Evolutionary conservation across 2,113 vertebrate genomes (phyloP).

Genomic region (Barnardius zonarius): DNA sequence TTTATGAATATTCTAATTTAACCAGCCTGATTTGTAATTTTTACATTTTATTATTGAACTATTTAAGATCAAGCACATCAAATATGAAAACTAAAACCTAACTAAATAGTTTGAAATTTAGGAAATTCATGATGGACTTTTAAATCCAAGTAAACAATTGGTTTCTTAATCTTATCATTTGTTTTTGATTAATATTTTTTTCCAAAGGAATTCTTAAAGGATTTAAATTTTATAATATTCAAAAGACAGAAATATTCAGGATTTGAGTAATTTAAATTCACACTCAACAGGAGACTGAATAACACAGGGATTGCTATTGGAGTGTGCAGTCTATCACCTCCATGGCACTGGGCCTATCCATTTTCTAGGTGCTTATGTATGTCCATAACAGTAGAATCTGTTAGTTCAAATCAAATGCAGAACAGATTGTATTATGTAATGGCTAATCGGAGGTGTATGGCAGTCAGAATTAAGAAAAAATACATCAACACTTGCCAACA

Average conservation of each 20-base stretch:
- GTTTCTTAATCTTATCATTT: conserved; percentile 59
- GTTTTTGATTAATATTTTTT: conserved; percentile 17
- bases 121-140: conserved; percentile 63
- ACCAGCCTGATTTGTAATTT: conserved; percentile 51
- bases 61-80: conserved; percentile 66
- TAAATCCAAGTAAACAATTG: conserved; percentile 63
- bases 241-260: conserved; percentile 35
- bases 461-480: conserved; percentile 11
- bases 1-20: conserved; percentile 71
- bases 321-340: conserved; percentile 39
- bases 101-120: conserved; percentile 67
- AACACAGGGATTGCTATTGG: not conserved
- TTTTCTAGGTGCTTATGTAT: not conserved
- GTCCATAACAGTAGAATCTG: not conserved
- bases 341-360: not conserved
- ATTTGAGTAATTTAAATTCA: conserved; percentile 63
- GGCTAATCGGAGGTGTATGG: not conserved
- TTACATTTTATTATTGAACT: conserved; percentile 57
- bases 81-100: conserved; percentile 60
- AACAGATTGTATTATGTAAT: conserved; percentile 41
- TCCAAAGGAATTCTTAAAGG: conserved; percentile 42
- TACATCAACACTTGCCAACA: conserved; percentile 14
- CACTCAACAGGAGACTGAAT: conserved; percentile 19
- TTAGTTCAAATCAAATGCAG: conserved; percentile 21
- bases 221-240: conserved; percentile 65